Evolutionary conservation across 2,888 invertebrate genomes (phyloP).

Genomic region (Cheilosia pagana): DNA sequence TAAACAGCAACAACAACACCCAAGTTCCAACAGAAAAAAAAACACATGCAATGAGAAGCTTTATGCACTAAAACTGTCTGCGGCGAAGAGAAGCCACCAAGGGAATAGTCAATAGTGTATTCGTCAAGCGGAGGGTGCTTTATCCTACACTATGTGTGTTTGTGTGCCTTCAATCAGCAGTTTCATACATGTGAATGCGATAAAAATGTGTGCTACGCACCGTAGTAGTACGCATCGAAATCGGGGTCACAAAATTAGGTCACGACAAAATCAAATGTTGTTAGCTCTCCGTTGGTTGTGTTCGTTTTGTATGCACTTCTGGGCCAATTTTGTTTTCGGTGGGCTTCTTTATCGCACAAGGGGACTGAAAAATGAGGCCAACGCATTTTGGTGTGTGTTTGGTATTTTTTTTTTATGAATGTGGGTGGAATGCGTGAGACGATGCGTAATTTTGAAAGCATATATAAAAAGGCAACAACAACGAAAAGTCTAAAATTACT

Average conservation of each 20-base stretch:
- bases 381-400: slow-evolving; percentile 59
- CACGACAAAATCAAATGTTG: slow-evolving; percentile 64
- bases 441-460: slow-evolving; percentile 46
- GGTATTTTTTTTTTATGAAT: slow-evolving; percentile 15
- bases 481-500: slow-evolving; percentile 36
- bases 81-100: neutral
- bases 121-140: slow-evolving; percentile 54
- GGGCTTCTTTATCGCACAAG: slow-evolving; percentile 45
- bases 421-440: slow-evolving; percentile 63
- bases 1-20: neutral
- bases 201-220: slow-evolving; percentile 39
- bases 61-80: neutral
- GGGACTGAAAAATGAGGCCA: slow-evolving; percentile 54
- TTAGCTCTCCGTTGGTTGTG: slow-evolving; percentile 49
- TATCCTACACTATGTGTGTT: slow-evolving; percentile 19
- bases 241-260: slow-evolving; percentile 68
- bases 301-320: slow-evolving; percentile 66
- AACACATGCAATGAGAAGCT: slow-evolving; percentile 22
- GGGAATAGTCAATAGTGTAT: slow-evolving; percentile 11
- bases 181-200: slow-evolving; percentile 20
- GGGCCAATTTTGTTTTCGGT: slow-evolving; percentile 51
- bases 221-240: slow-evolving; percentile 46
- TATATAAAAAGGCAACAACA: slow-evolving; percentile 19
- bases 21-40: neutral
- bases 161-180: neutral